These are phyloP conservation scores for Patella caerulea DNA, from an alignment of 2,888 invertebrate species.

Conservation along the genomic window DNA sequence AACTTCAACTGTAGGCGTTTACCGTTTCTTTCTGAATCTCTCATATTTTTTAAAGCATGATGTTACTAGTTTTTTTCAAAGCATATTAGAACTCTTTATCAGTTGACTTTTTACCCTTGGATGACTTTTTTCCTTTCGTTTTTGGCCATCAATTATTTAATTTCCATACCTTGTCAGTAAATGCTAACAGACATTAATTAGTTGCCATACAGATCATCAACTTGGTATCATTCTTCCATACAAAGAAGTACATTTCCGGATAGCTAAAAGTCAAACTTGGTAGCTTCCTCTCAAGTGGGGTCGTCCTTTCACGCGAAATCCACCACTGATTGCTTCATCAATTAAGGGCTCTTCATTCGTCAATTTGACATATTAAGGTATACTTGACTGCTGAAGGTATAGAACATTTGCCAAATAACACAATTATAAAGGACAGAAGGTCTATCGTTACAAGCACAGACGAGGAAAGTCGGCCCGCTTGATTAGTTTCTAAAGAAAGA, in stretches of 20 bases:
- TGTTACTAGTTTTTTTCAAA: no score
- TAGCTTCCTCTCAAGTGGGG: background rate
- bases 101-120: no score
- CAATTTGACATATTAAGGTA: slow-evolving; percentile 26
- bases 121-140: no score
- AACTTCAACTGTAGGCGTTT: no score
- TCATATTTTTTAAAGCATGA: no score
- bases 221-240: background rate
- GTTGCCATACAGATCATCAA: no score
- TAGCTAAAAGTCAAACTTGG: background rate
- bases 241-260: background rate
- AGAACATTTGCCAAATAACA: slow-evolving; percentile 9
- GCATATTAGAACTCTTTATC: no score
- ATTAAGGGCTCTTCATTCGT: slow-evolving; percentile 20
- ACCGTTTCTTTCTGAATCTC: no score
- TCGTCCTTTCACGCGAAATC: background rate
- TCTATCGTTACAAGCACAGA: background rate
- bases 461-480: slow-evolving; percentile 4
- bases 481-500: slow-evolving; percentile 25
- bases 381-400: slow-evolving; percentile 15
- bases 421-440: slow-evolving; percentile 7
- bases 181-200: no score
- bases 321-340: slow-evolving; percentile 20
- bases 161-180: no score
- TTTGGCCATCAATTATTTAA: no score